A percentile compares a stretch with the other conserved stretches of the same genome.
Evolutionary conservation across 2,797 vertebrate genomes (phyloP).

Genomic region (Pagetopsis macropterus): DNA sequence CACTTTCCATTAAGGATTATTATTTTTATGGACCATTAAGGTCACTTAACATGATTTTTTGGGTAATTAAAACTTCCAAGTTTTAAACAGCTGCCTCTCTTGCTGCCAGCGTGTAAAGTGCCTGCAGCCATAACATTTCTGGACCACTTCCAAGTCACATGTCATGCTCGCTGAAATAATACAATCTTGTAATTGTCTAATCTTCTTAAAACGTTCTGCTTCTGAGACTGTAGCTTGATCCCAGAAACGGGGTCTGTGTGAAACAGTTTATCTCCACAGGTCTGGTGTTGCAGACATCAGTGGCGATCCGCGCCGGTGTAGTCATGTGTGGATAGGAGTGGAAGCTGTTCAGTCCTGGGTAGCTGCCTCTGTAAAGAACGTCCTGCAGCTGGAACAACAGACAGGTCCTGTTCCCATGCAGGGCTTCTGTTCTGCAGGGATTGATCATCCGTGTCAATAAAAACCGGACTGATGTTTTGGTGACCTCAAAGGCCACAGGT

Average conservation of each 20-base stretch:
- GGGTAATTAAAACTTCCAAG: slow-evolving; percentile 39
- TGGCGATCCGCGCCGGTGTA: slow-evolving; percentile 53
- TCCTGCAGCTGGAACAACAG: slow-evolving; percentile 80
- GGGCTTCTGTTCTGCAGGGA: slow-evolving; percentile 69
- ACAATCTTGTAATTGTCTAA: slow-evolving; percentile 16
- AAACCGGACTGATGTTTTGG: slow-evolving; percentile 48
- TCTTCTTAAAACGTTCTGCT: slow-evolving; percentile 4
- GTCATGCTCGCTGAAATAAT: slow-evolving; percentile 26
- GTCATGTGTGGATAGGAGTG: slow-evolving; percentile 76
- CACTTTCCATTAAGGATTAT: slow-evolving; percentile 13
- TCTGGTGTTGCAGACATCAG: slow-evolving; percentile 60
- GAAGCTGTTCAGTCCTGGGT: slow-evolving; percentile 66
- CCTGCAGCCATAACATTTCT: slow-evolving; percentile 45
- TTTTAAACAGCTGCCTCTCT: slow-evolving; percentile 42
- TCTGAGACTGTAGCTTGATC: slow-evolving; percentile 19
- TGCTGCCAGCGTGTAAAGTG: slow-evolving; percentile 28
- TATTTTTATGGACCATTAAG: not conserved
- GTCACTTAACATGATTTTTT: slow-evolving; percentile 26
- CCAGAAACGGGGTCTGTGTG: slow-evolving; percentile 30
- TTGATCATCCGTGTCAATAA: slow-evolving; percentile 38
- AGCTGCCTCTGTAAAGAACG: slow-evolving; percentile 75
- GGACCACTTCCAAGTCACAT: slow-evolving; percentile 37
- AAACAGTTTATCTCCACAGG: slow-evolving; percentile 59
- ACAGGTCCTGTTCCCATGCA: slow-evolving; percentile 70
- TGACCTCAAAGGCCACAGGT: slow-evolving; percentile 51